Evolutionary conservation across 1,140 invertebrate genomes (phyloP), one percentile per base, ranked within the genome.

Genomic region (Neotoxoptera formosana): DNA sequence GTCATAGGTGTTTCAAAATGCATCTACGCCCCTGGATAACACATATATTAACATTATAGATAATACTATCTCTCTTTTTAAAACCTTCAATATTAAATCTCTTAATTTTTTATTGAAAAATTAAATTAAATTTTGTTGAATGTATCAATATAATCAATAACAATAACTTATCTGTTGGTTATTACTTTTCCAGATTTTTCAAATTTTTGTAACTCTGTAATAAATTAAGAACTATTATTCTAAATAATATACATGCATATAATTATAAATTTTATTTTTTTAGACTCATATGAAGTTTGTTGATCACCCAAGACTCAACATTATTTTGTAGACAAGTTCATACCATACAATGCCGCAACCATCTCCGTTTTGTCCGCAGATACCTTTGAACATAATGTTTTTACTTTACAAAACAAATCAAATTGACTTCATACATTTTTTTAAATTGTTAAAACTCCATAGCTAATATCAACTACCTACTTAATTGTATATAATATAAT

Each of bases 231-330:
- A 48, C 7, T n/a, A 51, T 87, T 34, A 23, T 48, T 25, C 11
- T 25, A 45, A 41, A 14, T 41, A 83, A 83, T 41, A 11, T 83
- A 25, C 21, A 14, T 47, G 25, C 17, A 87, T 48, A 34, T 88
- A n/a, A 8, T 88, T 48, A 47, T 87, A 45, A n/a, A 17, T 87
- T 48, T 88, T 88, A 30, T 89, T 89, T 56, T 88, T 89, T 48
- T 87, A 87, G 86, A 53, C 20, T 7, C 36, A 7, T 3, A 53
- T 41, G 88, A 89, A 53, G 9, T 89, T 25, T 56, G 88, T 36
- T 41, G 47, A 53, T 89, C 23, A 48, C 9, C 45, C 83, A 84
- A 45, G 6, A 84, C 36, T 8, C 41, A 4, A 48, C 86, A 47
- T 25, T 30, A 47, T 41, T 84, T 84, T 48, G 30, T 30, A 51